A percentile compares a stretch with the other conserved stretches of the same genome.
Evolutionary conservation across 2,113 vertebrate genomes (phyloP).

Genomic region (Pogonocichla stellata): DNA sequence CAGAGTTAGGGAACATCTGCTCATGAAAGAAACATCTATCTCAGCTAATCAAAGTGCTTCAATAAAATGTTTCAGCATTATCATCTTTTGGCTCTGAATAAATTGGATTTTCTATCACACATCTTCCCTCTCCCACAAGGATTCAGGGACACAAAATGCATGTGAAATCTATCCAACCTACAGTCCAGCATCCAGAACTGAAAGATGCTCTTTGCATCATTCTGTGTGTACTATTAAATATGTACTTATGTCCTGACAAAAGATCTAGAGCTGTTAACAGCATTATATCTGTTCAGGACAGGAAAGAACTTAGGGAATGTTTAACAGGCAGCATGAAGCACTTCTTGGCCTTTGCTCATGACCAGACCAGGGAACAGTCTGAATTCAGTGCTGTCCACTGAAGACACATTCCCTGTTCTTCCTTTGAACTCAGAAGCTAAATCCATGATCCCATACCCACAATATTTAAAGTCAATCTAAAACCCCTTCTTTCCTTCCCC

Average conservation of each 20-base stretch:
- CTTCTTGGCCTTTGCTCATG: background rate
- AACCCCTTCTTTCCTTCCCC: background rate
- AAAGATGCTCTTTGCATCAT: background rate
- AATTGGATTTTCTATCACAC: background rate
- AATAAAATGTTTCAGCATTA: background rate
- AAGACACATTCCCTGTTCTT: background rate
- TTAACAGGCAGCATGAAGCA: background rate
- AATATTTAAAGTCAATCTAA: background rate
- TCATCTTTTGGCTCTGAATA: background rate
- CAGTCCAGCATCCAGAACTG: background rate
- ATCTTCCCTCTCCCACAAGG: background rate
- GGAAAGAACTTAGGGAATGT: background rate
- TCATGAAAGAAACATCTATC: background rate
- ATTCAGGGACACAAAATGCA: background rate
- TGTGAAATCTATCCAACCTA: background rate
- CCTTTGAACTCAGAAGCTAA: background rate
- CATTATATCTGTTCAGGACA: background rate
- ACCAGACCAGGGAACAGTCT: background rate
- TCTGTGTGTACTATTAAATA: background rate
- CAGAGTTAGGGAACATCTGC: slow-evolving; percentile 5
- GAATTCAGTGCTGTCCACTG: background rate
- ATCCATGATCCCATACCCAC: background rate
- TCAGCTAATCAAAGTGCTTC: background rate
- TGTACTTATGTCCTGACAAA: background rate
- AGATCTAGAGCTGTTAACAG: background rate